Conservation (phyloP, 1,140 invertebrate species). For the Rhagoletis zephyria region DNA sequence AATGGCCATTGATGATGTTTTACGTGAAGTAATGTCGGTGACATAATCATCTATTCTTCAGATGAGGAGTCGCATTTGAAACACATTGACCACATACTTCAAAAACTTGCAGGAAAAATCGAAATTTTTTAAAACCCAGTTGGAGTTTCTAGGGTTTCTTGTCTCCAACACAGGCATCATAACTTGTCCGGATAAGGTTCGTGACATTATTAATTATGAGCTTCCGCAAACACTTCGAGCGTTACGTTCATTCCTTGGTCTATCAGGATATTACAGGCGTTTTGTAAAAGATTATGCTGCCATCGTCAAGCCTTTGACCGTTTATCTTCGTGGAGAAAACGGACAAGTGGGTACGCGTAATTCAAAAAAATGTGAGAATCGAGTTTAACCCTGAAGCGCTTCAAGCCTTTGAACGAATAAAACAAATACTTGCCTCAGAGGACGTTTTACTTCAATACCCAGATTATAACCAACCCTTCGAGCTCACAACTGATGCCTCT, state of each 20-base stretch:
- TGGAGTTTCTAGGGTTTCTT: slow-evolving; percentile 31
- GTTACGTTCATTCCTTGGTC: slow-evolving; percentile 1
- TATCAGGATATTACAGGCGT: slow-evolving; percentile 20
- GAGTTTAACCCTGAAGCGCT: slow-evolving; percentile 14
- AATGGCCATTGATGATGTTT: background rate
- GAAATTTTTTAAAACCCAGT: no score
- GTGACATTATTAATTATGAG: background rate
- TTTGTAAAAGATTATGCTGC: slow-evolving; percentile 54
- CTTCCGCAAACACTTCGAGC: slow-evolving; percentile 4
- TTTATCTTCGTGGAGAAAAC: slow-evolving; percentile 49
- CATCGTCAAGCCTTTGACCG: slow-evolving; percentile 55
- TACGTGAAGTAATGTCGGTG: slow-evolving; percentile 58
- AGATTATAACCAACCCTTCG: slow-evolving; percentile 65
- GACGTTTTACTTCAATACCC: slow-evolving; percentile 70
- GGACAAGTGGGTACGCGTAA: background rate
- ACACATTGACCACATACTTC: slow-evolving; percentile 67
- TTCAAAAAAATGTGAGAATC: slow-evolving; percentile 27
- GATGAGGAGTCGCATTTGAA: slow-evolving; percentile 59
- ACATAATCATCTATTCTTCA: slow-evolving; percentile 58
- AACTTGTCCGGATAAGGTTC: slow-evolving; percentile 54
- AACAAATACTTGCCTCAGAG: slow-evolving; percentile 70
- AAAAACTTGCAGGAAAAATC: slow-evolving; percentile 16
- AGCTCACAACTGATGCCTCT: slow-evolving; percentile 65
- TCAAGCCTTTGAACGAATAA: slow-evolving; percentile 35
- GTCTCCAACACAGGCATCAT: slow-evolving; percentile 54